phyloP scores from a whole-genome alignment of 2,797 vertebrate species.

The Periparus ater region DNA sequence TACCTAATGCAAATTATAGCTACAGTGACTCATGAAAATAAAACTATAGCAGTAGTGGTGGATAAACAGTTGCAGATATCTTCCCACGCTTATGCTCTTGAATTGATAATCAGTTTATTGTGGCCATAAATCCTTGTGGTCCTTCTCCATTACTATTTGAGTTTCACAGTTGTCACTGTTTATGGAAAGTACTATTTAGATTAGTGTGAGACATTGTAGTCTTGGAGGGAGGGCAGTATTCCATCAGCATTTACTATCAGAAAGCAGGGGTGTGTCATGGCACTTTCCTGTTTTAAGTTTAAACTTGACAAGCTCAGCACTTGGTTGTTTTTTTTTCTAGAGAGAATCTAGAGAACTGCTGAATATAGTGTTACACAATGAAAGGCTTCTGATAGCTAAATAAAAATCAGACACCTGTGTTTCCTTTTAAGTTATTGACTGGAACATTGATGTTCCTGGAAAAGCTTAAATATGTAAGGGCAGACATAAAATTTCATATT shows the following conservation, averaged over 20 bases:
- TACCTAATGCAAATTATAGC: not conserved
- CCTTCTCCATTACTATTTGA: not conserved
- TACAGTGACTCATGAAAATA: not conserved
- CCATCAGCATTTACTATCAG: not conserved
- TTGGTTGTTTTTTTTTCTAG: not conserved
- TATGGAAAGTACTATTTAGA: not conserved
- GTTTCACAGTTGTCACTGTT: not conserved
- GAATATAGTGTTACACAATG: not conserved
- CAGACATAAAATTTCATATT: not conserved
- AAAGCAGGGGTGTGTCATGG: not conserved
- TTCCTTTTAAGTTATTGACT: not conserved
- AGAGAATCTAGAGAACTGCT: not conserved
- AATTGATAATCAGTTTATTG: not conserved
- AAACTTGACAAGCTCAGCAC: not conserved
- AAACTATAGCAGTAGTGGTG: not conserved
- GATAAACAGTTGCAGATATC: not conserved
- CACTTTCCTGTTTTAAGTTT: not conserved
- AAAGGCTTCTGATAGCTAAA: not conserved
- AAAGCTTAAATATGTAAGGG: not conserved
- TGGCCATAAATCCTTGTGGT: not conserved
- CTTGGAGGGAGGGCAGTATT: not conserved
- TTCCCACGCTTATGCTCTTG: not conserved
- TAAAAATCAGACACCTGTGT: not conserved
- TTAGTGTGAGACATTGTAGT: not conserved
- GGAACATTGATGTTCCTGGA: not conserved